Conservation (phyloP, 2,888 invertebrate species). For the Antitype chi region DNA sequence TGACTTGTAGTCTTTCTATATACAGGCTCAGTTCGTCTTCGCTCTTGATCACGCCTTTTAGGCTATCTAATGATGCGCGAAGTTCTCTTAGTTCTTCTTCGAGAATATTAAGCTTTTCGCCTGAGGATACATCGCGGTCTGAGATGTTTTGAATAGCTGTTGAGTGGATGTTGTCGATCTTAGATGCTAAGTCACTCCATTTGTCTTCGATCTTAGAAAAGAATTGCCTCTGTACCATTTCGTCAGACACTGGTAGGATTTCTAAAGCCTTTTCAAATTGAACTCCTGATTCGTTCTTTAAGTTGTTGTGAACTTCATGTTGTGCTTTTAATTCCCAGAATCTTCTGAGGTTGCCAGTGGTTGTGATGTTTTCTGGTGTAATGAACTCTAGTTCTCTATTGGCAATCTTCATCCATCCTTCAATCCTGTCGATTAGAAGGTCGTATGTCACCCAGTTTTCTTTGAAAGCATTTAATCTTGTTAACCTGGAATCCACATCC, state of each 20-base stretch:
- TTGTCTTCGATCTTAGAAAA: constrained; percentile 94
- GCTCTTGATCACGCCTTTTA: constrained; percentile 95
- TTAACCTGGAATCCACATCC: constrained; percentile 93
- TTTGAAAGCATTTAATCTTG: constrained; percentile 93
- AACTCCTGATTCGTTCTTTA: constrained; percentile 93
- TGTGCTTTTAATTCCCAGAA: constrained; percentile 98
- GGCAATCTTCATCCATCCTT: constrained; percentile 94
- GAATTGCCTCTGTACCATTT: constrained; percentile 95
- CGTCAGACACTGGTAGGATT: constrained; percentile 95
- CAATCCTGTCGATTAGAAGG: constrained; percentile 93
- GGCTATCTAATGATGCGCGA: constrained; percentile 92
- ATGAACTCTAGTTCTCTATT: constrained; percentile 93
- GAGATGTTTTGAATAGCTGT: constrained; percentile 93
- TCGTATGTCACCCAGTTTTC: constrained; percentile 95
- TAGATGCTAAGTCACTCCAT: constrained; percentile 92
- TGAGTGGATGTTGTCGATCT: constrained; percentile 92
- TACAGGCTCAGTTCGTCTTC: constrained; percentile 96
- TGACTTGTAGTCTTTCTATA: constrained; percentile 95
- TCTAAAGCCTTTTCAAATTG: constrained; percentile 94
- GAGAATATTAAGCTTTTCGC: constrained; percentile 93
- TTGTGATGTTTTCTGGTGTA: constrained; percentile 91
- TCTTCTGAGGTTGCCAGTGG: constrained; percentile 94
- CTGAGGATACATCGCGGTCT: constrained; percentile 93
- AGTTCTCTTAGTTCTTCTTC: constrained; percentile 95
- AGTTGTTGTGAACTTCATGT: constrained; percentile 95